A percentile compares a stretch with the other conserved stretches of the same genome.
These are phyloP conservation scores for Sinonovacula constricta DNA, from an alignment of 1,140 invertebrate genomes.

Conservation along the genomic window DNA sequence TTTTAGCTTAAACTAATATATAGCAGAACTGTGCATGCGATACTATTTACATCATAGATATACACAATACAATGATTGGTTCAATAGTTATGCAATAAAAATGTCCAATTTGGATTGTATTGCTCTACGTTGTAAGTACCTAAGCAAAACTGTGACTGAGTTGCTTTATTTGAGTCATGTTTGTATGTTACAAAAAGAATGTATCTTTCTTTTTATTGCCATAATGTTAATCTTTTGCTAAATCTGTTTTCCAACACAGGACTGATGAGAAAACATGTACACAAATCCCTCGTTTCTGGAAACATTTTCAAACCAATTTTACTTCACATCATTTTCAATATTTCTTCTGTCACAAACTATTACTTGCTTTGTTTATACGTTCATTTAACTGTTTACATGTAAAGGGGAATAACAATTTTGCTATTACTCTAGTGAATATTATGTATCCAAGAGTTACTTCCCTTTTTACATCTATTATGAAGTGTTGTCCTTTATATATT, in stretches of 20 bases:
- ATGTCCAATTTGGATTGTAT: no score
- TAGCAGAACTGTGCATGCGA: no score
- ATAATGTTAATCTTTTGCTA: background rate
- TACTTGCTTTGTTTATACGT: background rate
- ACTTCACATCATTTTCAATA: background rate
- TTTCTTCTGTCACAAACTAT: background rate
- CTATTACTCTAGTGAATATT: background rate
- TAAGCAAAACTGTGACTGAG: no score
- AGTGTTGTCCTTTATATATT: slow-evolving; percentile 11
- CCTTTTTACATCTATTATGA: slow-evolving; percentile 6
- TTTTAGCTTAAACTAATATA: no score
- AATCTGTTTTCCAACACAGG: background rate
- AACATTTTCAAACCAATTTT: background rate
- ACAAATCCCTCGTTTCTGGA: background rate
- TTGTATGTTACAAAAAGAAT: no score
- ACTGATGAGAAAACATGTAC: background rate
- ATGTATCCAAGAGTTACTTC: slow-evolving; percentile 33
- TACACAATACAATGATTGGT: no score
- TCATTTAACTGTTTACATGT: background rate
- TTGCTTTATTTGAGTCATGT: no score
- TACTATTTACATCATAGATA: no score
- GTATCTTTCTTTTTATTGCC: no score
- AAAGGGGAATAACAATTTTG: background rate
- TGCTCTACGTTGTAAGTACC: no score
- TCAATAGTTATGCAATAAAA: no score